Conservation (phyloP, 2,797 vertebrate species). For the Pempheris klunzingeri region DNA sequence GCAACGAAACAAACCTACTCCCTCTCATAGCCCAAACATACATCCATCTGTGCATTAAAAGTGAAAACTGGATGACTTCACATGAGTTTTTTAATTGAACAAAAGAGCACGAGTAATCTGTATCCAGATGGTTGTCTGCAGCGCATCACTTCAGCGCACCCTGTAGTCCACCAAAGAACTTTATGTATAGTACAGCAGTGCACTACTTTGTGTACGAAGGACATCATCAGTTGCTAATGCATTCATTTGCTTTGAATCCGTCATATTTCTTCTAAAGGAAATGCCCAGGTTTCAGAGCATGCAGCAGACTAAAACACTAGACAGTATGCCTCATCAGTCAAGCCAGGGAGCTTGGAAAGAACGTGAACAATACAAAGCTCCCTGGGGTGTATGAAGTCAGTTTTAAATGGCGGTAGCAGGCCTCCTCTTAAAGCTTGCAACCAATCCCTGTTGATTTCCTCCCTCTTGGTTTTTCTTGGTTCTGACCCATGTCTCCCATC, state of each 20-base stretch:
- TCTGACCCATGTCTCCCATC: conserved; percentile 37
- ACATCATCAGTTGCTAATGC: conserved; percentile 24
- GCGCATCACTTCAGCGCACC: neutral
- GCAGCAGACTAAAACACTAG: conserved; percentile 51
- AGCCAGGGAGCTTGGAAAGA: conserved; percentile 56
- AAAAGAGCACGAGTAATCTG: conserved; percentile 26
- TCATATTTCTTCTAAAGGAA: conserved; percentile 38
- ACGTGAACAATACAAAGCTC: conserved; percentile 57
- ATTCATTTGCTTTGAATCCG: conserved; percentile 40
- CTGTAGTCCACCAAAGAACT: neutral
- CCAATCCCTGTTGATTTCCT: conserved; percentile 44
- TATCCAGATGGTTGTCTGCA: conserved; percentile 6
- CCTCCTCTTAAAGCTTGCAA: conserved; percentile 58
- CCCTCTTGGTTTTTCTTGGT: conserved; percentile 32
- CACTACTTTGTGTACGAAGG: conserved; percentile 31
- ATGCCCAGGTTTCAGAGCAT: conserved; percentile 49
- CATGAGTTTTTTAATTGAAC: conserved; percentile 31
- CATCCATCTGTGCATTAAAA: neutral
- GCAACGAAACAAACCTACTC: too few relatives aligned
- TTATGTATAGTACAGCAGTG: conserved; percentile 20
- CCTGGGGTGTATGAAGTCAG: conserved; percentile 63
- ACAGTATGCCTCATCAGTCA: conserved; percentile 56
- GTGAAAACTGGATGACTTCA: conserved; percentile 36
- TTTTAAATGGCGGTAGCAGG: conserved; percentile 74
- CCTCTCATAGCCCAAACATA: neutral